A percentile compares a stretch with the other conserved stretches of the same genome.
Conservation (phyloP, 2,888 invertebrate species). For the Drosophila pullipes region DNA sequence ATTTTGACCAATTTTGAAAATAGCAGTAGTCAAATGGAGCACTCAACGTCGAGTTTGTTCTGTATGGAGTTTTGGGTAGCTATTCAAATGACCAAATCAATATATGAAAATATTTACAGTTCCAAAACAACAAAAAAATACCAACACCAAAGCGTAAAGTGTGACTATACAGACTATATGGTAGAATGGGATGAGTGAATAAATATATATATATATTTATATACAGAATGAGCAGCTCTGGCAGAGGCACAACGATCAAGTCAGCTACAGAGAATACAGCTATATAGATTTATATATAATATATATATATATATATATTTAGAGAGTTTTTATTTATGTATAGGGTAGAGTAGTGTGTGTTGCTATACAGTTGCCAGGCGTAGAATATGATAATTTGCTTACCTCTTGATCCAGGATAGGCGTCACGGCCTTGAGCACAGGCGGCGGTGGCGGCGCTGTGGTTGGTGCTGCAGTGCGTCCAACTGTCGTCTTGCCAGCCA, state of each 20-base stretch:
- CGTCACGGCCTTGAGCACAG: constrained; percentile 84
- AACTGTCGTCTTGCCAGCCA: constrained; percentile 56
- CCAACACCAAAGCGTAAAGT: constrained; percentile 63
- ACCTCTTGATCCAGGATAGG: constrained; percentile 88
- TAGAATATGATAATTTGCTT: constrained; percentile 65
- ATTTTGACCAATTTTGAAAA: neutral
- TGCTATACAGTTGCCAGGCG: constrained; percentile 36
- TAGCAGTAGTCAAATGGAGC: constrained; percentile 3
- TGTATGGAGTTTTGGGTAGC: constrained; percentile 49
- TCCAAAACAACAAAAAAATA: constrained; percentile 15
- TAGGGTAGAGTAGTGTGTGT: constrained; percentile 27
- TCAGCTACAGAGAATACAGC: constrained; percentile 54
- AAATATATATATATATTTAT: constrained; percentile 7
- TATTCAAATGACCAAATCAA: constrained; percentile 21
- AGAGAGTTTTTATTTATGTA: constrained; percentile 16
- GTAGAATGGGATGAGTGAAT: constrained; percentile 21
- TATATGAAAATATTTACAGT: constrained; percentile 32
- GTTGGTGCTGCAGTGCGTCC: constrained; percentile 79
- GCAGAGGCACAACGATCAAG: constrained; percentile 58
- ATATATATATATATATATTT: constrained; percentile 15
- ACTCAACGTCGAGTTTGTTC: constrained; percentile 34
- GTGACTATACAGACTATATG: constrained; percentile 25
- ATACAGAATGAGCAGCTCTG: constrained; percentile 51
- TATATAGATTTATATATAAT: constrained; percentile 20
- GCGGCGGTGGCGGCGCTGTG: constrained; percentile 85